Evolutionary conservation across 2,888 invertebrate species (phyloP).

Genomic region (Heliconius hortense): DNA sequence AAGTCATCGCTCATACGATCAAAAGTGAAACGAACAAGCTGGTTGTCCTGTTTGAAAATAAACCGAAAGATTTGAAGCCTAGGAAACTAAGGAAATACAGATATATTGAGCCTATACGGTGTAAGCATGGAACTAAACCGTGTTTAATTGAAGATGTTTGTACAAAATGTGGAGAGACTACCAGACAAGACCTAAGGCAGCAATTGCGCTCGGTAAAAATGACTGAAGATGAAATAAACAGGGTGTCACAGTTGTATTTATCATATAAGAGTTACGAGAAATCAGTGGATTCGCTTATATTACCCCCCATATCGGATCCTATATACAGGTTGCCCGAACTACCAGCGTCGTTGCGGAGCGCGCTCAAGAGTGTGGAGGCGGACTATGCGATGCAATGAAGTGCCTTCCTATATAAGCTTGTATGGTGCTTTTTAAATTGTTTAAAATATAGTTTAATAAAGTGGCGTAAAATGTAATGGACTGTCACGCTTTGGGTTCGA

Average conservation of each 20-base stretch:
- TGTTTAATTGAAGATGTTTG: conserved; percentile 61
- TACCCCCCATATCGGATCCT: conserved; percentile 71
- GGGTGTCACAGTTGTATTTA: conserved; percentile 66
- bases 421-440: conserved; percentile 7
- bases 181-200: conserved; percentile 63
- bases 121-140: conserved; percentile 57
- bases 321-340: conserved; percentile 69
- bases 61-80: conserved; percentile 43
- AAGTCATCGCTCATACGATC: conserved; percentile 61
- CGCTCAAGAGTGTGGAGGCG: conserved; percentile 60
- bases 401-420: conserved; percentile 35
- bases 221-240: conserved; percentile 68
- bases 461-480: too few relatives aligned
- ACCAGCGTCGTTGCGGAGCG: conserved; percentile 59
- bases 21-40: conserved; percentile 50
- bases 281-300: conserved; percentile 58
- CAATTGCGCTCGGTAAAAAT: conserved; percentile 64
- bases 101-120: conserved; percentile 63
- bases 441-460: neutral
- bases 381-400: conserved; percentile 57
- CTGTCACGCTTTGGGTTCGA: neutral
- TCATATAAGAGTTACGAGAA: conserved; percentile 67
- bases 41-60: conserved; percentile 57
- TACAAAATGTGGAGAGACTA: conserved; percentile 65
- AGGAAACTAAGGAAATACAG: conserved; percentile 59